Evolutionary conservation across 2,797 vertebrate genomes (phyloP).

Genomic region (Pseudochaenichthys georgianus): DNA sequence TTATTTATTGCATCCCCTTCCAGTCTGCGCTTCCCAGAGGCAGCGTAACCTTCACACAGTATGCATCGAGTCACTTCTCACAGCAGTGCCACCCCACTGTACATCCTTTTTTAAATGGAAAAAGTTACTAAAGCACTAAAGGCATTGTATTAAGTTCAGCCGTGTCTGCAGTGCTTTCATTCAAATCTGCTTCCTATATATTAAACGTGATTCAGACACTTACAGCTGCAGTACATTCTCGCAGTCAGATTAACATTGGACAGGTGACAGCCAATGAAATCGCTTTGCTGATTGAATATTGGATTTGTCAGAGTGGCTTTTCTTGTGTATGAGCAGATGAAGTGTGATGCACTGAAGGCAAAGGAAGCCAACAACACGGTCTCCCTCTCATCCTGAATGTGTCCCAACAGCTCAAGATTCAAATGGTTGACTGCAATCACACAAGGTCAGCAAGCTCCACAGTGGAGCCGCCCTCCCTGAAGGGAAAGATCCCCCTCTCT

Average conservation of each 20-base stretch:
- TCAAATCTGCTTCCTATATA: constrained; percentile 12
- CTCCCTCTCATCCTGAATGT: too few relatives aligned
- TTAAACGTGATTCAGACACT: constrained; percentile 20
- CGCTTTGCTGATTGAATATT: not conserved
- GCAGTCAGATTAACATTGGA: constrained; percentile 7
- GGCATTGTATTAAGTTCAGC: not conserved
- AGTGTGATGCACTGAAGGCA: not conserved
- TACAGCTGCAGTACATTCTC: not conserved
- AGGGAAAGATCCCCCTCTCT: too few relatives aligned
- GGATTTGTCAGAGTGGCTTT: not conserved
- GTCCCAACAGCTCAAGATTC: too few relatives aligned
- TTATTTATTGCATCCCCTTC: constrained; percentile 30
- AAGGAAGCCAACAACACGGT: too few relatives aligned
- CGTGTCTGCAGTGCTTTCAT: constrained; percentile 16
- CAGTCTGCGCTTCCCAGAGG: constrained; percentile 18
- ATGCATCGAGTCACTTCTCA: constrained; percentile 1
- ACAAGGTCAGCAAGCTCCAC: too few relatives aligned
- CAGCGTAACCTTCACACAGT: constrained; percentile 21
- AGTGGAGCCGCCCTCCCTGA: too few relatives aligned
- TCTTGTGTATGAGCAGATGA: not conserved
- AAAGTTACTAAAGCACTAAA: not conserved
- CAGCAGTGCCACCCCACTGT: not conserved
- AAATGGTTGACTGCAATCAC: too few relatives aligned
- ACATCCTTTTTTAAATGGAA: not conserved
- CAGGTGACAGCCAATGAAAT: constrained; percentile 14